A percentile compares a stretch with the other conserved stretches of the same genome.
Evolutionary conservation across 2,888 invertebrate genomes (phyloP).

Genomic region (Luffia ferchaultella): DNA sequence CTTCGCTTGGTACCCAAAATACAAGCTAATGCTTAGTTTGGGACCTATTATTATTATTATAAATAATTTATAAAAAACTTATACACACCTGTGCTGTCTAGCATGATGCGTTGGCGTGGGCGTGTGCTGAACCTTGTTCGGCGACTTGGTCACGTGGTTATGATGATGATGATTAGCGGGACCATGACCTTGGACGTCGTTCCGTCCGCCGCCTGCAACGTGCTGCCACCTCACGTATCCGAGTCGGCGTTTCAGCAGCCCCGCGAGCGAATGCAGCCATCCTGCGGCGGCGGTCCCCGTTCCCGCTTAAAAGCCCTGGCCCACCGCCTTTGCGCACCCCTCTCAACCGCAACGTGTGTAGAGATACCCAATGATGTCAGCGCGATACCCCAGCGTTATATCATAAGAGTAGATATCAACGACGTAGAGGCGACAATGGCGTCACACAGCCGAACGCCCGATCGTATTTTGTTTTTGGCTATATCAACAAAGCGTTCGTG

Average conservation of each 20-base stretch:
- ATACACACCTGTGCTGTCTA: background rate
- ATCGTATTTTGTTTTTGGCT: too few relatives aligned
- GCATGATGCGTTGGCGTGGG: background rate
- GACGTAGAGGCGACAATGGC: too few relatives aligned
- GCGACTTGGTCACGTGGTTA: conserved; percentile 33
- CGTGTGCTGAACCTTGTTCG: background rate
- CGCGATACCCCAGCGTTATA: too few relatives aligned
- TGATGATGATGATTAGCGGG: conserved; percentile 17
- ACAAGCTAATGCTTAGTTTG: too few relatives aligned
- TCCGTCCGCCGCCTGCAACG: conserved; percentile 48
- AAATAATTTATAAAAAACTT: background rate
- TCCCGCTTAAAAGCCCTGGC: conserved; percentile 12
- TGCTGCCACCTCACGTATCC: conserved; percentile 84
- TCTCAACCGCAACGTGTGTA: background rate
- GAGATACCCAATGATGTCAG: background rate
- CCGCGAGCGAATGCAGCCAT: conserved; percentile 75
- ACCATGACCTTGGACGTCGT: conserved; percentile 23
- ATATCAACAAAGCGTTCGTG: too few relatives aligned
- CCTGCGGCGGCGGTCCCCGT: conserved; percentile 37
- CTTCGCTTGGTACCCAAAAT: too few relatives aligned
- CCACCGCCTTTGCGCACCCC: conserved; percentile 13
- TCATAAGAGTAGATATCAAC: too few relatives aligned
- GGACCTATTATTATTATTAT: too few relatives aligned
- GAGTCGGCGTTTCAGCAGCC: conserved; percentile 80
- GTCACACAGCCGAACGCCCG: too few relatives aligned